Base-by-base conservation (phyloP, 2,113 vertebrate species). In the Ranitomeya variabilis region DNA sequence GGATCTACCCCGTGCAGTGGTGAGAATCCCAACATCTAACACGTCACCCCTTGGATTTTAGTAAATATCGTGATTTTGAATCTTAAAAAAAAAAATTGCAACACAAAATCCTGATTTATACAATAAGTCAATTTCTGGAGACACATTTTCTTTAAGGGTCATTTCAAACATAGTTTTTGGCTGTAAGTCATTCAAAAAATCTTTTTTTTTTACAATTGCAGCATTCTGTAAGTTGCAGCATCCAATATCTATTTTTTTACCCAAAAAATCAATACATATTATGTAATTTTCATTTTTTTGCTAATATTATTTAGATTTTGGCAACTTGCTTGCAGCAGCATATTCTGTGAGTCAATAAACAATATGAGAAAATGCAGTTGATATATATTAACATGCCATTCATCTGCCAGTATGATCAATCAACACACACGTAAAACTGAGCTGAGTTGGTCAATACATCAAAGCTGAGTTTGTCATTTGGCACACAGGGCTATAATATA, bases 341-440 rank as follows among this genome's bases (percentile, higher is more conserved):
- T 26, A 26, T 69, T 69, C 23, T 23, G 11, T 9, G 26, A 69
- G 67, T 69, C n/a, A 69, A 69, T 69, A 69, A 69, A 69, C 23
- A 26, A 69, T 69, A 69, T 69, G 67, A 26, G 67, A 69, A 69
- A 69, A 69, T 69, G 67, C n/a, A 26, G n/a, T 69, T 69, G 23
- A 10, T 67, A n/a, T 67, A 23, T 67, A 67, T 23, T 23, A 67
- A n/a, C 23, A 67, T 67, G 64, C 21, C 64, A 67, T 23, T 67
- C 64, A 67, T 9, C 64, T 67, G 67, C 6, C 67, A 69, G 67
- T 69, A 26, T 14, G n/a, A 69, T 69, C 67, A 69, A 69, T 69
- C 67, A 26, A 11, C 67, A 26, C 23, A 14, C n/a, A 26, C 67
- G 26, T 69, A 23, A 26, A 26, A 14, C 11, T 26, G 23, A 69